Evolutionary conservation across 2,888 invertebrate genomes (phyloP), one percentile per base, ranked within the genome.

Genomic region (Volucella zonaria): DNA sequence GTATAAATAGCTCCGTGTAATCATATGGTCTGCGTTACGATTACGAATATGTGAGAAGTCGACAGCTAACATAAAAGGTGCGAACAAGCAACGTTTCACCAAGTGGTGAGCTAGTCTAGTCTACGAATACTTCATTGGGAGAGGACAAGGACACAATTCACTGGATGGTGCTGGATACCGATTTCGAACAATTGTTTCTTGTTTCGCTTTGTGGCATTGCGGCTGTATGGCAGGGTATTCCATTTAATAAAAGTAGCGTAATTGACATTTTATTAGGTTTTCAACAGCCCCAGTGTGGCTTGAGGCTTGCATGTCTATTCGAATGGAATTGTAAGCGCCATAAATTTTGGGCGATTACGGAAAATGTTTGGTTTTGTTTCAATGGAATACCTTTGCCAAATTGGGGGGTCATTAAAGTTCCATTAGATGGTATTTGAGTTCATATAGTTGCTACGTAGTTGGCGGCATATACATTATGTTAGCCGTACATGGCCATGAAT

Each of bases 191-290:
- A 51, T 74, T 70, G 73, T 77, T 38, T 62, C 64, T 42, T 67
- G 23, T 61, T 54, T 54, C 58, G 23, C 8, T 66, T 42, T 58
- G 42, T 59, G 47, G 52, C n/a, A 49, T 43, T 52, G 23, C 31
- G 47, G 23, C 23, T 70, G n/a, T 12, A 43, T 45, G 18, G 38
- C 45, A 38, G 66, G n/a, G 49, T 43, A 77, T 68, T 61, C 56
- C 71, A 78, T 78, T 78, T 45, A 51, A 71, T 42, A 49, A 64
- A 42, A 56, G 58, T 42, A 66, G 51, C 51, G 70, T 85, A 85
- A 85, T 85, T 85, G 83, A 80, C 83, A 76, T 85, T 85, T 85
- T 76, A 80, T 85, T 80, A 67, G 80, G 45, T 51, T 56, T 54
- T 66, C 45, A 68, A 68, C 47, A 64, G 64, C 31, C 59, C 14